Evolutionary conservation across 2,113 vertebrate genomes (phyloP).

Genomic region (Noturus placidus): DNA sequence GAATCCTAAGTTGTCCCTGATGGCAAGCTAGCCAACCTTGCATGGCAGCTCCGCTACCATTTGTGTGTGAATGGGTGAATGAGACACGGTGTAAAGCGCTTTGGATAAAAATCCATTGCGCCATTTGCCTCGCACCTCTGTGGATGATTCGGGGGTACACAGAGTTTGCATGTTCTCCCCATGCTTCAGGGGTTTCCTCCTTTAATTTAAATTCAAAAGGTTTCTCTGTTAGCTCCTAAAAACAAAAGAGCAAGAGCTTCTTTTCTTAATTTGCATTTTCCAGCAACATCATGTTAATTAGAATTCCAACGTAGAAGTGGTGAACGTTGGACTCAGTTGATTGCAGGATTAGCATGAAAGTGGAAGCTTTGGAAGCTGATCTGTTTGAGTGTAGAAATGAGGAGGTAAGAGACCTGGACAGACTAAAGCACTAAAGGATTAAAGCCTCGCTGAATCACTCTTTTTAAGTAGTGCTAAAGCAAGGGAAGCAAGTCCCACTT

Average conservation of each 20-base stretch:
- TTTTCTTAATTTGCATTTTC: not conserved
- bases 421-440: not conserved
- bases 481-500: not conserved
- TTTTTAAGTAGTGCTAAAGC: not conserved
- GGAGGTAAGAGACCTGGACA: not conserved
- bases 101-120: too few relatives aligned
- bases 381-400: not conserved
- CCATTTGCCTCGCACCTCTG: too few relatives aligned
- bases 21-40: too few relatives aligned
- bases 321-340: not conserved
- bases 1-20: too few relatives aligned
- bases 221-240: not conserved
- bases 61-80: too few relatives aligned
- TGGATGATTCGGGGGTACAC: too few relatives aligned
- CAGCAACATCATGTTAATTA: not conserved
- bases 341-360: not conserved
- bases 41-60: too few relatives aligned
- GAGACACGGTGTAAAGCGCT: too few relatives aligned
- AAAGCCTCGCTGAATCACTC: not conserved
- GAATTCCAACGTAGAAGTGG: not conserved
- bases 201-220: not conserved
- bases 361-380: not conserved
- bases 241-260: not conserved
- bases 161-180: too few relatives aligned
- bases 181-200: too few relatives aligned